Evolutionary conservation across 1,140 invertebrate genomes (phyloP).

Genomic region (Diorhabda sublineata): DNA sequence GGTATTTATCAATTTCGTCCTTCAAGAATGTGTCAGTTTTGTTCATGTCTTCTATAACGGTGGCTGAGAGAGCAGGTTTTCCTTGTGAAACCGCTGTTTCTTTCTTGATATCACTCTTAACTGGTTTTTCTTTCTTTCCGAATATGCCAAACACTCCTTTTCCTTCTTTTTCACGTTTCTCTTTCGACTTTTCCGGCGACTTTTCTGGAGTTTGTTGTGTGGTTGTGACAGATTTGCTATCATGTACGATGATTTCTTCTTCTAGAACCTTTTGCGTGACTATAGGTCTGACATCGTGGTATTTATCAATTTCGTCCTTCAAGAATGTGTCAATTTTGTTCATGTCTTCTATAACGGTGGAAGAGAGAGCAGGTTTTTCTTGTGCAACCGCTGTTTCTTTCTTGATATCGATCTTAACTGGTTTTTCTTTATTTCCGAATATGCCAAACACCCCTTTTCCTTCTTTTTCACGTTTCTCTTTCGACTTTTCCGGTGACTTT

Average conservation of each 20-base stretch:
- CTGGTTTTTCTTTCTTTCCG: slow-evolving; percentile 16
- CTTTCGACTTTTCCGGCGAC: too few relatives aligned
- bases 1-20: slow-evolving; percentile 26
- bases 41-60: slow-evolving; percentile 16
- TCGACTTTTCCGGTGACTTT: slow-evolving; percentile 5
- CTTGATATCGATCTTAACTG: slow-evolving; percentile 9
- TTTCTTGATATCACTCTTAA: slow-evolving; percentile 8
- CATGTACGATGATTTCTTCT: neutral
- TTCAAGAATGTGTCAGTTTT: slow-evolving; percentile 23
- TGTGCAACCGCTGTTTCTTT: neutral
- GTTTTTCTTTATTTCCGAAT: slow-evolving; percentile 18
- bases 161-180: slow-evolving; percentile 14
- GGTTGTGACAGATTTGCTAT: neutral
- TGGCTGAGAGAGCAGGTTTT: slow-evolving; percentile 16
- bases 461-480: neutral
- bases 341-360: slow-evolving; percentile 16
- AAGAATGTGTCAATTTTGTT: slow-evolving; percentile 21
- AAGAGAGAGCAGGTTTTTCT: slow-evolving; percentile 16
- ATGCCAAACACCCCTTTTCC: slow-evolving; percentile 16
- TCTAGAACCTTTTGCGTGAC: neutral
- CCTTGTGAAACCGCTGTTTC: neutral
- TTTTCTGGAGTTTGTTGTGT: neutral
- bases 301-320: slow-evolving; percentile 25
- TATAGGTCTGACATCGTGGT: slow-evolving; percentile 23
- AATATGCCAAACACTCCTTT: slow-evolving; percentile 21